Conservation (phyloP, 1,140 invertebrate species). For the Neoseiulus cucumeris region DNA sequence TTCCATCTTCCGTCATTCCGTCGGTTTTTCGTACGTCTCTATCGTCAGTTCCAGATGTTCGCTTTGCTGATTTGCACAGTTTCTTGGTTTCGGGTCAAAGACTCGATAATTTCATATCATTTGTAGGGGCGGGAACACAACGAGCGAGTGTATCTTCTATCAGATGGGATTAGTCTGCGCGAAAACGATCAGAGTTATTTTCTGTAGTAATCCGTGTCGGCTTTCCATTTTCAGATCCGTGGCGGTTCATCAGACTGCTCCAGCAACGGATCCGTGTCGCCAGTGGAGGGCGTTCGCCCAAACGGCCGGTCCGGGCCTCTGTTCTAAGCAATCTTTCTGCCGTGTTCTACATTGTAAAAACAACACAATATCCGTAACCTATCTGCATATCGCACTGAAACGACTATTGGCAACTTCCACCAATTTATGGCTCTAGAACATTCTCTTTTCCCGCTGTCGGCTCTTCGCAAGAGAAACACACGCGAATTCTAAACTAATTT, state of each 20-base stretch:
- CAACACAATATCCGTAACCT: too few species aligned
- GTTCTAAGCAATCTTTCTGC: slow-evolving; percentile 9
- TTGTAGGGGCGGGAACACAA: not conserved
- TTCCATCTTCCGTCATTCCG: too few species aligned
- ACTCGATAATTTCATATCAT: not conserved
- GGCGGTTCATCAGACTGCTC: slow-evolving; percentile 5
- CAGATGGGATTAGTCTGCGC: not conserved
- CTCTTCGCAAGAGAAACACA: too few species aligned
- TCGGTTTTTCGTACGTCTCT: not conserved
- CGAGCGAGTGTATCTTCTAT: not conserved
- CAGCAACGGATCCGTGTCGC: not conserved
- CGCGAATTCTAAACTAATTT: too few species aligned
- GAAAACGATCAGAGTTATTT: not conserved
- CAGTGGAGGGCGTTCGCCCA: not conserved
- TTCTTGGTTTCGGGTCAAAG: not conserved
- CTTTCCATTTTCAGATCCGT: not conserved
- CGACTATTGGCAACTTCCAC: too few species aligned
- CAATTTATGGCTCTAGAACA: too few species aligned
- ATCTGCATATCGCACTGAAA: too few species aligned
- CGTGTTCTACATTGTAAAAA: slow-evolving; percentile 9
- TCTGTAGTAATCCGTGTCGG: not conserved
- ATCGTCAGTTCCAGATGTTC: too few species aligned
- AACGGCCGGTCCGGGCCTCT: slow-evolving; percentile 1
- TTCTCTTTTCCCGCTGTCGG: too few species aligned
- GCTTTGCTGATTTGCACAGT: too few species aligned